Evolutionary conservation across 2,797 vertebrate species (phyloP).

Genomic region (Lacerta viridis): DNA sequence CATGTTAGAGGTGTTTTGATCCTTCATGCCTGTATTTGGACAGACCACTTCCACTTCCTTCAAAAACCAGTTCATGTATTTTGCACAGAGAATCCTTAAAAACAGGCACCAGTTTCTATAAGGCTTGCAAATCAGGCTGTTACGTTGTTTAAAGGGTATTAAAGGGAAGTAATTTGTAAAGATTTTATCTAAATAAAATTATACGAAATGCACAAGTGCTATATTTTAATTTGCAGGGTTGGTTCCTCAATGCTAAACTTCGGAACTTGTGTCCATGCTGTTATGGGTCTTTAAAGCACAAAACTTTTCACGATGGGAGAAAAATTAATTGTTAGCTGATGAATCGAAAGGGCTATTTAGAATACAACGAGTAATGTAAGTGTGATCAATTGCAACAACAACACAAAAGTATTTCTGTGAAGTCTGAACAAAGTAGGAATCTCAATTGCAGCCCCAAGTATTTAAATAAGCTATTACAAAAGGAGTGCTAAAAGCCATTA

Average conservation of each 20-base stretch:
- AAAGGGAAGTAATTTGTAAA: constrained; percentile 49
- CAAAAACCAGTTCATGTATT: neutral
- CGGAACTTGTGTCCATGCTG: neutral
- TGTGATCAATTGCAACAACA: constrained; percentile 71
- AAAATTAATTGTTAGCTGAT: constrained; percentile 73
- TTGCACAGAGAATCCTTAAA: neutral
- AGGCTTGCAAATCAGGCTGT: neutral
- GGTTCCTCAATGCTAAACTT: constrained; percentile 36
- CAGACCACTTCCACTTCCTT: neutral
- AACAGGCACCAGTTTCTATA: neutral
- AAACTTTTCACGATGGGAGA: constrained; percentile 60
- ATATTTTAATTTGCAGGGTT: constrained; percentile 49
- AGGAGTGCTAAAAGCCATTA: constrained; percentile 78
- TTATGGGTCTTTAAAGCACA: constrained; percentile 50
- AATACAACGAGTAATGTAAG: constrained; percentile 78
- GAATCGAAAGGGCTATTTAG: constrained; percentile 75
- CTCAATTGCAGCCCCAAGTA: constrained; percentile 79
- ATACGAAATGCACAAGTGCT: constrained; percentile 35
- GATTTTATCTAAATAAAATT: constrained; percentile 62
- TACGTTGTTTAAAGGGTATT: constrained; percentile 49
- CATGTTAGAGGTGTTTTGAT: neutral
- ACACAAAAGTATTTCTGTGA: constrained; percentile 76
- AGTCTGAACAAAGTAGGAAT: constrained; percentile 80
- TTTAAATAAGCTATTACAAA: constrained; percentile 85
- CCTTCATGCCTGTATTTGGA: neutral